phyloP scores from a whole-genome alignment of 2,113 vertebrate genomes.

The Neotragus moschatus region DNA sequence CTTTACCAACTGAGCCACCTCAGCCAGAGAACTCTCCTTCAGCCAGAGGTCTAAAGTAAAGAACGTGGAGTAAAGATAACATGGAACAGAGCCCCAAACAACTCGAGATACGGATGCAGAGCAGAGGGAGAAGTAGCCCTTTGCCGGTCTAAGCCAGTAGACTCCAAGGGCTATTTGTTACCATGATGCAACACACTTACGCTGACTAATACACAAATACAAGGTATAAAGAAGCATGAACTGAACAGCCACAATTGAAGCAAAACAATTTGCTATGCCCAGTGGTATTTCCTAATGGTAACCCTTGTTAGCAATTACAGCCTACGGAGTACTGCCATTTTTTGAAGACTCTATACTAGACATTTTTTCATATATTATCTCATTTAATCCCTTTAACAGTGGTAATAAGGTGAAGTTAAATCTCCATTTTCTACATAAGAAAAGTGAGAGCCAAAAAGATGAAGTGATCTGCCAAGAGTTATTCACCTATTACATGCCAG shows the following conservation, averaged over 20 bases:
- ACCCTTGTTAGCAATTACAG: background rate
- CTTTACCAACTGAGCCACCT: background rate
- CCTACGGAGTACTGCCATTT: background rate
- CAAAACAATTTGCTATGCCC: background rate
- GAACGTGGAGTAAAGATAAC: background rate
- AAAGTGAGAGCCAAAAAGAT: background rate
- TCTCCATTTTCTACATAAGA: conserved; percentile 1
- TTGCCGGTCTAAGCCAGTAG: background rate
- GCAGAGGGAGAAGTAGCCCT: background rate
- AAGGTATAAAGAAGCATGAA: background rate
- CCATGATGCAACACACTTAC: background rate
- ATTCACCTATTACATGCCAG: background rate
- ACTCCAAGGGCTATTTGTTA: background rate
- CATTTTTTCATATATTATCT: background rate
- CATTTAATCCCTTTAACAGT: background rate
- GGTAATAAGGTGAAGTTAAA: background rate
- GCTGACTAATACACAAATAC: background rate
- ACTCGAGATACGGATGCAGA: background rate
- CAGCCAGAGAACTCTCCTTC: background rate
- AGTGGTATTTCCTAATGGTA: background rate
- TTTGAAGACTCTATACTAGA: background rate
- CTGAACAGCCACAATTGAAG: background rate
- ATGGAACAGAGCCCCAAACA: fast-evolving
- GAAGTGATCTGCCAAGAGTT: background rate
- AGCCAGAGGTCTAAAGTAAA: background rate